These are phyloP conservation scores for Malurus splendens DNA, from an alignment of 2,797 vertebrate species.

Conservation along the genomic window DNA sequence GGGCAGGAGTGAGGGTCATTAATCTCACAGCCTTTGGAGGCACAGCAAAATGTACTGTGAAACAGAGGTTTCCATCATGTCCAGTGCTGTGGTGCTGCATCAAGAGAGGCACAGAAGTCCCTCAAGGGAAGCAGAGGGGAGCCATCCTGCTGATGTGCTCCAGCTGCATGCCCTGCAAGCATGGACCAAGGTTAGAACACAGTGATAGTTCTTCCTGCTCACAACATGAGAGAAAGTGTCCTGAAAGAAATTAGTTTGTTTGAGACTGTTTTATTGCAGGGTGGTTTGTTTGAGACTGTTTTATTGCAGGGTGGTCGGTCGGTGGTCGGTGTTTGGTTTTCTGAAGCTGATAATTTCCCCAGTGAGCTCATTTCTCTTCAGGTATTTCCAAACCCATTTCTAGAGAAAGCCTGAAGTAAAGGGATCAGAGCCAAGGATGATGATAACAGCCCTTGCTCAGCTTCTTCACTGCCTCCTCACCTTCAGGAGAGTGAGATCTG, in stretches of 20 bases:
- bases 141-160: fast-evolving
- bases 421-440: not conserved
- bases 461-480: not conserved
- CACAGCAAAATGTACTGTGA: fast-evolving
- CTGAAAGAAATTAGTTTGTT: not conserved
- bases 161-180: not conserved
- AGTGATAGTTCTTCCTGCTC: not conserved
- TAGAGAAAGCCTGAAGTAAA: not conserved
- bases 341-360: not conserved
- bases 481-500: not conserved
- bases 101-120: not conserved
- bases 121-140: not conserved
- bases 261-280: fast-evolving
- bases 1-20: not conserved
- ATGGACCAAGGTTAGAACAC: not conserved
- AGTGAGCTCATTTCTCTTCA: not conserved
- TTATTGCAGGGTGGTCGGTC: fast-evolving
- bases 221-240: not conserved
- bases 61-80: fast-evolving
- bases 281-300: not conserved
- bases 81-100: not conserved
- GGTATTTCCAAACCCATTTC: not conserved
- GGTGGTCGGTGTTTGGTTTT: not conserved
- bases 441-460: not conserved
- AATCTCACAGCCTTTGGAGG: not conserved